Conservation (phyloP, 2,113 vertebrate species). For the Coreoperca whiteheadi region DNA sequence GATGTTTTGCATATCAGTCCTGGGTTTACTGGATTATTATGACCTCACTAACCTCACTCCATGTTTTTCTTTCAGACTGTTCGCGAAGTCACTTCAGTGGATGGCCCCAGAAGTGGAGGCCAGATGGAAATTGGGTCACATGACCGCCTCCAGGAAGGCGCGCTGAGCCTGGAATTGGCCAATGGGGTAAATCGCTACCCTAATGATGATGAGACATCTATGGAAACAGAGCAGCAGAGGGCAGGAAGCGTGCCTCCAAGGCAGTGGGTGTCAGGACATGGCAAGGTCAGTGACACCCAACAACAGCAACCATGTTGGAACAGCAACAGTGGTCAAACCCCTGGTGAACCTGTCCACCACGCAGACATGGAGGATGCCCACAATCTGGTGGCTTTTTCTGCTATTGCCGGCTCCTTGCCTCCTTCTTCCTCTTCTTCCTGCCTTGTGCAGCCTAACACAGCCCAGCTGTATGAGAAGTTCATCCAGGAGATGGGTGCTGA, state of each 20-base stretch:
- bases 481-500: slow-evolving; percentile 90
- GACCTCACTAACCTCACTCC: slow-evolving; percentile 30
- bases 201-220: slow-evolving; percentile 77
- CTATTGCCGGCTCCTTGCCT: slow-evolving; percentile 89
- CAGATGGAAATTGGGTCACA: slow-evolving; percentile 99
- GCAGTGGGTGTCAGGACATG: slow-evolving; percentile 76
- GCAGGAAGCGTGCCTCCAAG: slow-evolving; percentile 75
- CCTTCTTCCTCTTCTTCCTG: slow-evolving; percentile 73
- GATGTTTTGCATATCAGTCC: background rate
- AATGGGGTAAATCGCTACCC: slow-evolving; percentile 89
- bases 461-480: slow-evolving; percentile 92
- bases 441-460: slow-evolving; percentile 77
- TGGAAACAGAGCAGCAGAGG: slow-evolving; percentile 81
- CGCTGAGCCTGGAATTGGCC: slow-evolving; percentile 87
- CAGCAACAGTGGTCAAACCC: slow-evolving; percentile 43
- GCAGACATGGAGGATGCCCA: slow-evolving; percentile 91
- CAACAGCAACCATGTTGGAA: slow-evolving; percentile 76
- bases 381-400: slow-evolving; percentile 94
- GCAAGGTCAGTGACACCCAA: slow-evolving; percentile 78
- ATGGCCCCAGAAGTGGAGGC: slow-evolving; percentile 97
- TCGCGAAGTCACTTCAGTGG: slow-evolving; percentile 89
- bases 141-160: slow-evolving; percentile 93
- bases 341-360: slow-evolving; percentile 72
- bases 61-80: slow-evolving; percentile 87
- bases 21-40: background rate